phyloP scores from a whole-genome alignment of 2,888 invertebrate species.

The Nipponacmea schrenckii region DNA sequence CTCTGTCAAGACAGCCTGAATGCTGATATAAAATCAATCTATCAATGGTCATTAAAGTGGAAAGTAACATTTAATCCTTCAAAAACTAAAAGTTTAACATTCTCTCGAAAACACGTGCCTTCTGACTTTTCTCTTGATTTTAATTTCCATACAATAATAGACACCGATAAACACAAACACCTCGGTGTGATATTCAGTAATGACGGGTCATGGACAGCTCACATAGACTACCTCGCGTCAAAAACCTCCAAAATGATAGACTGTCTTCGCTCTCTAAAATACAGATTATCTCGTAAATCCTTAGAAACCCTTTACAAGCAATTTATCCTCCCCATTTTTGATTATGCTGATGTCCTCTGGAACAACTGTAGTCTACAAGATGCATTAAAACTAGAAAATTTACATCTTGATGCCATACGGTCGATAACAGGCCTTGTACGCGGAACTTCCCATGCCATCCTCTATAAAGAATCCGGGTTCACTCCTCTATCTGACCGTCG shows the following conservation, averaged over 20 bases:
- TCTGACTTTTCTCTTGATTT: no score
- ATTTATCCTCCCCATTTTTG: not conserved
- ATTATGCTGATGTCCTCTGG: constrained; percentile 3
- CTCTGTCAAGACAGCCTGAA: not conserved
- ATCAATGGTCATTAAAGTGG: not conserved
- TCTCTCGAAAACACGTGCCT: no score
- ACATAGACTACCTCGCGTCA: not conserved
- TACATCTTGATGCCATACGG: not conserved
- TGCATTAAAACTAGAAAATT: not conserved
- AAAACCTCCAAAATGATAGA: not conserved
- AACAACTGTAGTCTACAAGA: not conserved
- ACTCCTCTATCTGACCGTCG: no score
- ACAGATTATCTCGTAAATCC: not conserved
- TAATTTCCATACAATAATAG: no score
- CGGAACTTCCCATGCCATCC: no score
- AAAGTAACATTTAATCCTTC: not conserved
- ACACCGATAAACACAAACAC: not conserved
- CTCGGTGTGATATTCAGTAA: not conserved
- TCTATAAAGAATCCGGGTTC: no score
- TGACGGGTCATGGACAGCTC: not conserved
- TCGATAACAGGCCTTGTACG: constrained; percentile 21
- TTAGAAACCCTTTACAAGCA: not conserved
- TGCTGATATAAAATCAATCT: not conserved
- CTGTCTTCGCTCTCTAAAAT: not conserved
- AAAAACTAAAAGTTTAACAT: not conserved